phyloP scores from a whole-genome alignment of 2,888 invertebrate genomes.

The Micoletzkya japonica region DNA sequence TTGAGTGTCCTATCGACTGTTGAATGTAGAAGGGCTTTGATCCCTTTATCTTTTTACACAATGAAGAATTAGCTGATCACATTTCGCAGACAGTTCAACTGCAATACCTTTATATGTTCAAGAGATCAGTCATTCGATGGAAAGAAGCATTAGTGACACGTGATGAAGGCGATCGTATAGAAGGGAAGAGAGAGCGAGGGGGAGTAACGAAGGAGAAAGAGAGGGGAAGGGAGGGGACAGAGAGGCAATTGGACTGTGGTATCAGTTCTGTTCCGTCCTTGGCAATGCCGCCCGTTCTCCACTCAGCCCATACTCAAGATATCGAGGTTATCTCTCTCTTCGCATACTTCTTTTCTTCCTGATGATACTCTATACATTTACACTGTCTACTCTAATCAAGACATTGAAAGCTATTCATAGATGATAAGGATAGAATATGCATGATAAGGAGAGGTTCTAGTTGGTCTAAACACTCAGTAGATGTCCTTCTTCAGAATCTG shows the following conservation, averaged over 20 bases:
- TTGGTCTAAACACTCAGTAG: conserved; percentile 6
- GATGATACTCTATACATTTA: neutral
- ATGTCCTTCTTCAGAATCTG: conserved; percentile 75
- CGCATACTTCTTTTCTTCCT: neutral
- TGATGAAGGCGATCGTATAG: neutral
- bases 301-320: conserved; percentile 40
- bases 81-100: too few species aligned
- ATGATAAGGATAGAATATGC: neutral
- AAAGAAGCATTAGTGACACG: conserved; percentile 15
- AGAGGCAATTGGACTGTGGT: neutral
- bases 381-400: neutral
- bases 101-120: conserved; percentile 6
- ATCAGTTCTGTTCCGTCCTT: neutral
- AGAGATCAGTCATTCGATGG: neutral
- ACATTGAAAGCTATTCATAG: neutral
- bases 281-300: conserved; percentile 21
- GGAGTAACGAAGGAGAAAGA: neutral
- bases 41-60: too few species aligned
- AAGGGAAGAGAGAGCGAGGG: neutral
- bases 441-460: neutral
- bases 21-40: too few species aligned
- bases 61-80: too few species aligned
- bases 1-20: too few species aligned
- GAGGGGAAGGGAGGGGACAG: neutral
- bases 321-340: conserved; percentile 38